Evolutionary conservation across 2,888 invertebrate species (phyloP), one percentile per base, ranked within the genome.

Genomic region (Osmoderma eremita): DNA sequence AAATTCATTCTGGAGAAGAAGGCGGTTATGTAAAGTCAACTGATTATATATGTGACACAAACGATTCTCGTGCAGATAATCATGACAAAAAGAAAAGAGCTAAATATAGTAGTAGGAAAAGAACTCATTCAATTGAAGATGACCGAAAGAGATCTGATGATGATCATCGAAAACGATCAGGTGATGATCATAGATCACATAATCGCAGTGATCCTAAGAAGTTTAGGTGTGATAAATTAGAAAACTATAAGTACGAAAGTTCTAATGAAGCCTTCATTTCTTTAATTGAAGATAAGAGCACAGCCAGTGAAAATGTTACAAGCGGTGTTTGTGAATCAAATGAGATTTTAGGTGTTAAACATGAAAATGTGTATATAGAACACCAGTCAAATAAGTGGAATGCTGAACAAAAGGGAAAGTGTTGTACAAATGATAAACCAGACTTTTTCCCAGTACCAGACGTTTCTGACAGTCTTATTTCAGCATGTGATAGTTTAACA

Each of bases 71-170:
- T 15, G 45, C 45, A 61, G 17, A 45, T 13, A 13, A 1, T 17
- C 22, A 56, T 18, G 30, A 17, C 3, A 15, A 13, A 12, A 45
- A 61, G 22, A 61, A 45, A 30, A 58, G 24, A 45, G 39, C 13
- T 3, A 41, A 56, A 41, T 22, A 18, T 39, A 13, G 20, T 22
- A 63, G 18, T 10, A 63, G 24, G 39, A 63, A 63, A 17, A 22
- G 63, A 45, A 48, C 22, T 10, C 50, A 36, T 50, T 51, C 50
- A 2, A 24, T 20, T 30, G 42, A 48, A 18, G 53, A 53, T 24
- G 22, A 48, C 4, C 42, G 24, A 45, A 30, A 63, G 22, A 17
- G 58, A 49, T 24, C 50, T 24, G 69, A 61, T 3, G 45, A 64
- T 3, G 30, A 53, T 24, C 39, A 48, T 12, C 42, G 24, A 45